These are phyloP conservation scores for Melinaea menophilus DNA, from an alignment of 2,888 invertebrate genomes.

Conservation along the genomic window DNA sequence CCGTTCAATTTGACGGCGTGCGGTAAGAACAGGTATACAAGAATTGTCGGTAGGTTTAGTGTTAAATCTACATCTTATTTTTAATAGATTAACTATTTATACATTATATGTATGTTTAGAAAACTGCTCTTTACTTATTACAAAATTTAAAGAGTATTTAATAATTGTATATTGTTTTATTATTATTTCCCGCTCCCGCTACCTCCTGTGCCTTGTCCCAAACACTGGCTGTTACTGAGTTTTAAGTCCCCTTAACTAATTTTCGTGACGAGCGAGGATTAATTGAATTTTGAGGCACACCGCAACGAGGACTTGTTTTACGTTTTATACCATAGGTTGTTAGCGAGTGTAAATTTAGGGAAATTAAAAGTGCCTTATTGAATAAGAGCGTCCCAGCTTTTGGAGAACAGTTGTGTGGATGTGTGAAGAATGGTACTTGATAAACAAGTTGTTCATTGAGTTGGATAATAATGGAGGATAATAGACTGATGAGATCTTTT, in stretches of 20 bases:
- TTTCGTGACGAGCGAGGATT: conserved; percentile 58
- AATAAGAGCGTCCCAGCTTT: conserved; percentile 7
- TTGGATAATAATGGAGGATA: too few relatives aligned
- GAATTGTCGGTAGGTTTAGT: too few relatives aligned
- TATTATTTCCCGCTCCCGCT: conserved; percentile 8
- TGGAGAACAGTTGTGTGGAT: not conserved
- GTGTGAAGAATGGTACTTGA: not conserved
- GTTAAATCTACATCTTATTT: too few relatives aligned
- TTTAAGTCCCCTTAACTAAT: conserved; percentile 56
- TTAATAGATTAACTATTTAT: too few relatives aligned
- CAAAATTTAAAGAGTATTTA: too few relatives aligned
- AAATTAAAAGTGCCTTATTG: conserved; percentile 20
- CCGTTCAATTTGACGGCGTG: too few relatives aligned
- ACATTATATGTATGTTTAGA: too few relatives aligned
- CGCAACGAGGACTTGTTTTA: conserved; percentile 24
- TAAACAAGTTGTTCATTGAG: too few relatives aligned
- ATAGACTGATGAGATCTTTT: too few relatives aligned
- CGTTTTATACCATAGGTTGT: conserved; percentile 24
- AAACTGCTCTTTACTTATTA: too few relatives aligned
- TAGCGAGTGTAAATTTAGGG: conserved; percentile 10
- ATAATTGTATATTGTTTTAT: not conserved
- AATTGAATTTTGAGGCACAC: conserved; percentile 49
- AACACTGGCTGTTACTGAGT: conserved; percentile 30
- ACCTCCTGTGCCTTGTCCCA: conserved; percentile 22
- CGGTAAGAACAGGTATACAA: too few relatives aligned